These are phyloP conservation scores for Cloeon dipterum DNA, from an alignment of 2,888 invertebrate genomes.

Conservation along the genomic window DNA sequence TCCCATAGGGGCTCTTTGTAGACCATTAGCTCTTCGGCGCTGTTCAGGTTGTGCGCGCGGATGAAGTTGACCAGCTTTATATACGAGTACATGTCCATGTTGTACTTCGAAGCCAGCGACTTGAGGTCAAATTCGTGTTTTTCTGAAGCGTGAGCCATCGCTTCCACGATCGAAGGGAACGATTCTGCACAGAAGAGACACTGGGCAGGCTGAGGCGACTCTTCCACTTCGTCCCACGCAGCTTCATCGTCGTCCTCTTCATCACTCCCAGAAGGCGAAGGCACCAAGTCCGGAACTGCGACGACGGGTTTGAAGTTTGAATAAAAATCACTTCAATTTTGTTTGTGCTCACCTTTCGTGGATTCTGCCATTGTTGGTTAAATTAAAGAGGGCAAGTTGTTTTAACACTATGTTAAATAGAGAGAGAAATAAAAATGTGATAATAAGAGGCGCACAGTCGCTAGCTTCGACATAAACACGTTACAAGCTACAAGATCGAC, in stretches of 20 bases:
- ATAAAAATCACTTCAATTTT: too few relatives aligned
- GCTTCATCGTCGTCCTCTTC: conserved; percentile 20
- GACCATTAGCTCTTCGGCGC: conserved; percentile 23
- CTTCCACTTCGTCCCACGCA: conserved; percentile 30
- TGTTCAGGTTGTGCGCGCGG: conserved; percentile 30
- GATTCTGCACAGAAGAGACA: conserved; percentile 52
- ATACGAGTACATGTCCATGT: conserved; percentile 50
- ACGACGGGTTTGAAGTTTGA: too few relatives aligned
- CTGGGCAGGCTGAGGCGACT: conserved; percentile 20
- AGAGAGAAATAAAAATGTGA: too few relatives aligned
- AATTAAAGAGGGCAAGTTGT: too few relatives aligned
- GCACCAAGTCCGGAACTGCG: neutral
- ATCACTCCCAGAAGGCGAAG: conserved; percentile 8
- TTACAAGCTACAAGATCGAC: too few relatives aligned
- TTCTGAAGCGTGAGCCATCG: conserved; percentile 38
- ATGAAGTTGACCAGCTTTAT: conserved; percentile 50
- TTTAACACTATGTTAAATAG: too few relatives aligned
- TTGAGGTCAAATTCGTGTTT: conserved; percentile 41
- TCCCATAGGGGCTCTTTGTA: conserved; percentile 36
- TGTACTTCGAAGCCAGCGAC: conserved; percentile 37
- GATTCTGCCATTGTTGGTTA: too few relatives aligned
- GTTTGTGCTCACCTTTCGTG: too few relatives aligned
- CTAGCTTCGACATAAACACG: too few relatives aligned
- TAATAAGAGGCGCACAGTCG: too few relatives aligned
- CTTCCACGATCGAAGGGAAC: conserved; percentile 33